Evolutionary conservation across 2,113 vertebrate genomes (phyloP), one percentile per base, ranked within the genome.

Genomic region (Oenanthe oenanthe): DNA sequence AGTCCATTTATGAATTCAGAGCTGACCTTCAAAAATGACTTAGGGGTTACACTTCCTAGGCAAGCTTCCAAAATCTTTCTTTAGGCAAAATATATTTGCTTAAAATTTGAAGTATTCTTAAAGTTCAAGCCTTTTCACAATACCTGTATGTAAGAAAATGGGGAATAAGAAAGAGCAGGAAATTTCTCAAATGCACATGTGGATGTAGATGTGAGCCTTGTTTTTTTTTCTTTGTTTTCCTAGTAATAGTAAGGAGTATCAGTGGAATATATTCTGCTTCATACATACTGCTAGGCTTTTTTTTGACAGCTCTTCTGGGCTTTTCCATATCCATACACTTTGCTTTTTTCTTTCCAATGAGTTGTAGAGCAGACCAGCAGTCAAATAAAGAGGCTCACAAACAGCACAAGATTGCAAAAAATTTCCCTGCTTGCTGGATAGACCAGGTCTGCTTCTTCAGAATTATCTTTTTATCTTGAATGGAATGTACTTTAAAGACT

Each of bases 101-200:
- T 36, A n/a, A 63, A 85, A 43, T 42, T 36, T 51, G 3, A 13
- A 63, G 2, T 32, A 18, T 72, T 72, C 19, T 29, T 83, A 4
- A 43, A 89, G 31, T 43, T 89, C n/a, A 68, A 60, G 24, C 9
- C 9, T 71, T 81, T 73, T 50, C 8, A 9, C 17, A 7, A 58
- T 28, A 48, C 2, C 21, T 42, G 7, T 6, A 17, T 12, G 6
- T 32, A 43, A 62, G 36, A 57, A 74, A 70, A 70, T 1, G 21
- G 6, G 4, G 21, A 76, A 24, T 28, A 40, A 75, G 47, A 26
- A 71, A 82, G 53, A 57, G 12, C 3, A 34, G 32, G 6, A n/a
- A 78, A 57, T 20, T 43, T 70, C 13, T 73, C 29, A 51, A 4
- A 1, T 13, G 7, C 0, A 0, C 16, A 5, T 26, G 15, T 10